Conservation (phyloP, 2,888 invertebrate genomes). For the Cheilosia vulpina region DNA sequence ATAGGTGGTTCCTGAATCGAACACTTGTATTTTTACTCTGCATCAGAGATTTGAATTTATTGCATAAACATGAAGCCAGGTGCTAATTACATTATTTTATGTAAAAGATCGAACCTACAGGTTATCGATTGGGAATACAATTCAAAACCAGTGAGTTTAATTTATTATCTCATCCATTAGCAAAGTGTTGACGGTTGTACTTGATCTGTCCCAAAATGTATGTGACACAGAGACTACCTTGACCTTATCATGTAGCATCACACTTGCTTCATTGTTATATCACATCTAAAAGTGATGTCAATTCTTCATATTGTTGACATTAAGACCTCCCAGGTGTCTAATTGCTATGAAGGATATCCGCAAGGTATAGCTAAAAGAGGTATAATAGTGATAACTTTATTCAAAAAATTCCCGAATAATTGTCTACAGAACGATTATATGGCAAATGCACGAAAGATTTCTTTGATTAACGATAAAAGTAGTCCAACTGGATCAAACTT, state of each 20-base stretch:
- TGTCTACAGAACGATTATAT: neutral
- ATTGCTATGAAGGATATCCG: neutral
- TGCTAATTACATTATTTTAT: too few relatives aligned
- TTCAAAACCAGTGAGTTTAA: too few relatives aligned
- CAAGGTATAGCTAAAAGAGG: neutral
- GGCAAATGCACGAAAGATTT: slow-evolving; percentile 2
- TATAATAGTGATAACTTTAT: slow-evolving; percentile 12
- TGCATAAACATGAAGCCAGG: too few relatives aligned
- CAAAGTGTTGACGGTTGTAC: too few relatives aligned
- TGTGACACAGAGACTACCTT: neutral
- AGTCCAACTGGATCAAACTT: neutral
- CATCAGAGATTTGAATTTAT: too few relatives aligned
- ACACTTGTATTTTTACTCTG: too few relatives aligned
- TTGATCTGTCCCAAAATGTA: too few relatives aligned
- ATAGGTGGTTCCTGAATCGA: too few relatives aligned
- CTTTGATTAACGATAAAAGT: neutral
- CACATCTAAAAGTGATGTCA: neutral
- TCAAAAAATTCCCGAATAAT: neutral
- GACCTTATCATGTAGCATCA: neutral
- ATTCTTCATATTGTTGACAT: neutral
- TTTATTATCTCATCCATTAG: too few relatives aligned
- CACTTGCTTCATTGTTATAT: neutral
- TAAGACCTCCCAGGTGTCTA: neutral
- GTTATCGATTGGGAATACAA: too few relatives aligned
- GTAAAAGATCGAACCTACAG: too few relatives aligned